Percentiles rank a stretch among this genome's conserved stretches.
Conservation (phyloP, 2,888 invertebrate genomes). For the Eupithecia exiguata region DNA sequence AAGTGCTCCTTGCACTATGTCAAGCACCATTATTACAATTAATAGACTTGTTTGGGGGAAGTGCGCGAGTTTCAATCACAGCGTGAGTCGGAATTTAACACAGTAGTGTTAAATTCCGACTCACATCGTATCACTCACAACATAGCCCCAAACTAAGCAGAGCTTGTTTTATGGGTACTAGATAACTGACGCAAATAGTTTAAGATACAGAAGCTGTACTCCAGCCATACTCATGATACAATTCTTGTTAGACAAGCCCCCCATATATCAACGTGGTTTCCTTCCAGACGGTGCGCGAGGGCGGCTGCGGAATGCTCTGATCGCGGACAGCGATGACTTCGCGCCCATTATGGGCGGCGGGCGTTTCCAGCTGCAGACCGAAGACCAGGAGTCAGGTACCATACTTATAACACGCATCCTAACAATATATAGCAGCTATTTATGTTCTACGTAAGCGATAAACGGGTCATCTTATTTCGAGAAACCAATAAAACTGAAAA, state of each 20-base stretch:
- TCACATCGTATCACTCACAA: no score
- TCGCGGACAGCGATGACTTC: constrained; percentile 90
- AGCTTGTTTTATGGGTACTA: neutral
- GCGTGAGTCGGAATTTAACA: neutral
- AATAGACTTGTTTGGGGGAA: neutral
- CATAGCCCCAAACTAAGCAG: neutral
- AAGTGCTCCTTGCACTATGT: neutral
- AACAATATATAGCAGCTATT: neutral
- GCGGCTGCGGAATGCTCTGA: constrained; percentile 87
- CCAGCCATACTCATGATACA: neutral
- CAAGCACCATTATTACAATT: neutral
- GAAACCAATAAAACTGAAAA: neutral
- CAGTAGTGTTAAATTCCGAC: no score
- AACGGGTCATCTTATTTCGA: neutral
- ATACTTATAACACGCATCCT: constrained; percentile 12
- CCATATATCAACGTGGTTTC: neutral
- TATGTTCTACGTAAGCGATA: neutral
- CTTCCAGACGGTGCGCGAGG: constrained; percentile 67
- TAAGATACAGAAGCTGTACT: neutral
- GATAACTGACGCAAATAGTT: neutral
- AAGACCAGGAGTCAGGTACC: constrained; percentile 86
- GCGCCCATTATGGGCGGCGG: constrained; percentile 88
- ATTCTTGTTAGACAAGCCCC: no score
- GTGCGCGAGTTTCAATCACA: no score
- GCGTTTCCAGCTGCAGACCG: constrained; percentile 88